phyloP scores from a whole-genome alignment of 2,797 vertebrate genomes.

The Decapterus maruadsi region DNA sequence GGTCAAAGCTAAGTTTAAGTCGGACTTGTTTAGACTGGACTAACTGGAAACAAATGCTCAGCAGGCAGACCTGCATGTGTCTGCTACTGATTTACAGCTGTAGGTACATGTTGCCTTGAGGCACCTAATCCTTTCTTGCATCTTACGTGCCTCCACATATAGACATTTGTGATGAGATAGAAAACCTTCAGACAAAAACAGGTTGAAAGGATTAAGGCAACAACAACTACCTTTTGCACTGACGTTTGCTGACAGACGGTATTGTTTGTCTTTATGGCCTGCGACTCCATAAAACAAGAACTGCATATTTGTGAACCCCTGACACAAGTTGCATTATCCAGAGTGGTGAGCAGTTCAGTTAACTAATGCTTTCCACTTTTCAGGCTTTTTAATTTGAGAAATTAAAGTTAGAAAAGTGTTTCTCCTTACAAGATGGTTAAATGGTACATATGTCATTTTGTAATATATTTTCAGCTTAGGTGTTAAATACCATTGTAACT shows the following conservation, averaged over 20 bases:
- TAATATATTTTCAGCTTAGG: not conserved
- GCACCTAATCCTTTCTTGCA: not conserved
- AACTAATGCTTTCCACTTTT: constrained; percentile 2
- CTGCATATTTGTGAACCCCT: constrained; percentile 13
- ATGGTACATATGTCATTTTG: not conserved
- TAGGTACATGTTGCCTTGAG: constrained; percentile 1
- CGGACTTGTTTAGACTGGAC: not conserved
- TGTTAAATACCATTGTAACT: not conserved
- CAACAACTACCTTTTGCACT: not conserved
- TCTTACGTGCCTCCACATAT: not conserved
- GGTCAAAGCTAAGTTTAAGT: not conserved
- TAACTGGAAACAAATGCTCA: not conserved
- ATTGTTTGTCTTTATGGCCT: constrained; percentile 29
- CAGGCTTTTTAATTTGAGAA: not conserved
- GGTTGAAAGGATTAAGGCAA: not conserved
- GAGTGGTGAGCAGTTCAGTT: constrained; percentile 2
- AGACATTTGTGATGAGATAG: constrained; percentile 17
- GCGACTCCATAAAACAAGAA: constrained; percentile 26
- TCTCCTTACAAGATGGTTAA: not conserved
- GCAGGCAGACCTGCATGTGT: constrained; percentile 1
- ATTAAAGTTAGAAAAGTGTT: not conserved
- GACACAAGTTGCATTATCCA: constrained; percentile 16
- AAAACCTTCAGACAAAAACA: not conserved
- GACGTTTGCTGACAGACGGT: constrained; percentile 28
- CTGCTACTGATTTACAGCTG: constrained; percentile 22